phyloP scores from a whole-genome alignment of 2,888 invertebrate genomes.

The Ophonus ardosiacus region DNA sequence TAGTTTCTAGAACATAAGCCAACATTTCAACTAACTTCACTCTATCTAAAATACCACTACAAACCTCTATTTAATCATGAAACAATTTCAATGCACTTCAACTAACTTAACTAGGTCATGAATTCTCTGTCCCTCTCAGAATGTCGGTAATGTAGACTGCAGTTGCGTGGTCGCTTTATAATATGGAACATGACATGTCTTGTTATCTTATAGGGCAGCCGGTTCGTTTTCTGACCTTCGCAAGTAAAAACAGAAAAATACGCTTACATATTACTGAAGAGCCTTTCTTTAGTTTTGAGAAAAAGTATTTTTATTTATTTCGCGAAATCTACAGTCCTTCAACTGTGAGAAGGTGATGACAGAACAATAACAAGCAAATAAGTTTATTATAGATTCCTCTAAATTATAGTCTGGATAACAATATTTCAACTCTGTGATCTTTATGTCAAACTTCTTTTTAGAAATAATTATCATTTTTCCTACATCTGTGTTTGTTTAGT shows the following conservation, averaged over 20 bases:
- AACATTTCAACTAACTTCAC: not conserved
- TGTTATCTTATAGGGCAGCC: slow-evolving; percentile 10
- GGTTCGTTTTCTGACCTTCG: not conserved
- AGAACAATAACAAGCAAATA: too few species aligned
- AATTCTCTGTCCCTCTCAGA: not conserved
- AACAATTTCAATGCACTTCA: not conserved
- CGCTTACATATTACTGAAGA: too few species aligned
- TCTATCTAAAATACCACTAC: not conserved
- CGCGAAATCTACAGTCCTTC: too few species aligned
- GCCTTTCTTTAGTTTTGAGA: too few species aligned
- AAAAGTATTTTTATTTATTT: too few species aligned
- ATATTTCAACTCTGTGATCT: too few species aligned
- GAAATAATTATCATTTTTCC: too few species aligned
- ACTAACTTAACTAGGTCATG: not conserved
- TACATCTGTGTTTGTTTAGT: too few species aligned
- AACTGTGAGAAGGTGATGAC: too few species aligned
- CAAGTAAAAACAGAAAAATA: not conserved
- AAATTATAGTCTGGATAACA: too few species aligned
- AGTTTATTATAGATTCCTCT: too few species aligned
- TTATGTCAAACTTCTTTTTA: too few species aligned
- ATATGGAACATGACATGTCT: not conserved
- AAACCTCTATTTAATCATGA: not conserved
- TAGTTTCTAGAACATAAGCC: not conserved
- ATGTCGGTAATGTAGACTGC: not conserved
- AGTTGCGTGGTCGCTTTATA: not conserved